Evolutionary conservation across 2,888 invertebrate species (phyloP).

Genomic region (Pristionchus mayeri): DNA sequence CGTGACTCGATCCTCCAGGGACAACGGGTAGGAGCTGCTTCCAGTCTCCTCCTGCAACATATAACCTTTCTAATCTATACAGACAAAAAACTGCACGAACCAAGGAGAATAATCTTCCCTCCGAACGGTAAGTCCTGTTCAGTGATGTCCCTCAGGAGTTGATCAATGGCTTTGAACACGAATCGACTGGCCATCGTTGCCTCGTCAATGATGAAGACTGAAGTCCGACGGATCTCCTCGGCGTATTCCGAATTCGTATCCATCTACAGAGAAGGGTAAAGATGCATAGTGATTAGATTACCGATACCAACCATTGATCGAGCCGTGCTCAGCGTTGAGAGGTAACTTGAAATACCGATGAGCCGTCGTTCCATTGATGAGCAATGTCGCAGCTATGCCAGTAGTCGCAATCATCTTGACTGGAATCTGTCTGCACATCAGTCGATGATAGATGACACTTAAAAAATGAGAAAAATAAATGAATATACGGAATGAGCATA

Average conservation of each 20-base stretch:
- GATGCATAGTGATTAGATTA: too few species aligned
- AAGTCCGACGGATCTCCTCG: background rate
- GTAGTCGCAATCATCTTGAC: background rate
- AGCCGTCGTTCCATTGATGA: background rate
- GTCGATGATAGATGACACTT: background rate
- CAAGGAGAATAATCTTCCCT: slow-evolving; percentile 3
- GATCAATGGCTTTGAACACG: background rate
- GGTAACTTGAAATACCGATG: background rate
- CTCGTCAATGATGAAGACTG: slow-evolving; percentile 14
- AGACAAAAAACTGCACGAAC: background rate
- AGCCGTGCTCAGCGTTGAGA: too few species aligned
- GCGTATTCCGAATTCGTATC: background rate
- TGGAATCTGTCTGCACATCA: background rate
- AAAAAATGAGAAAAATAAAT: background rate
- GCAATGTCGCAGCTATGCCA: background rate
- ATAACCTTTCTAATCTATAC: background rate
- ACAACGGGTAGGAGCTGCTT: slow-evolving; percentile 28
- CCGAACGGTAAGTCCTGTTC: background rate
- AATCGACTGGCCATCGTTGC: slow-evolving; percentile 18
- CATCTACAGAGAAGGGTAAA: too few species aligned
- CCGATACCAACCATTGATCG: too few species aligned
- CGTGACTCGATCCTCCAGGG: background rate
- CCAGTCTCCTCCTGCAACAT: slow-evolving; percentile 40
- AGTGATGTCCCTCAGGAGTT: background rate
- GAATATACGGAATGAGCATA: background rate